Evolutionary conservation across 2,888 invertebrate genomes (phyloP).

Genomic region (Gryllus longicercus): DNA sequence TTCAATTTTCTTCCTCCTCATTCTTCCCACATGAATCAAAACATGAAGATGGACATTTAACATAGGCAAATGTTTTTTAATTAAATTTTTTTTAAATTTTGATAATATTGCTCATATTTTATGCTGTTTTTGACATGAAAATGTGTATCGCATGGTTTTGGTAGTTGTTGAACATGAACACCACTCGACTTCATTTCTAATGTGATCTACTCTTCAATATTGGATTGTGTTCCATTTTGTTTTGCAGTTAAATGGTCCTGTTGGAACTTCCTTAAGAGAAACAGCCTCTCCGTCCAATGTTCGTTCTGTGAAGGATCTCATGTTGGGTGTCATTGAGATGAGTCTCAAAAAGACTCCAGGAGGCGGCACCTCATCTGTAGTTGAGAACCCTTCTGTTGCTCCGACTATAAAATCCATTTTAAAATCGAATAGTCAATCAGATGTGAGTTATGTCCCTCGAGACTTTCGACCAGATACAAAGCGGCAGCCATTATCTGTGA

Average conservation of each 20-base stretch:
- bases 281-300: slow-evolving; percentile 51
- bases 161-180: too few species aligned
- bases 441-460: neutral
- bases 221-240: neutral
- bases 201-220: too few species aligned
- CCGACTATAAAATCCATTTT: slow-evolving; percentile 61
- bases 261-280: slow-evolving; percentile 35
- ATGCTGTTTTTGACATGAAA: too few species aligned
- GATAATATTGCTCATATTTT: too few species aligned
- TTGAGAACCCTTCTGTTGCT: slow-evolving; percentile 46
- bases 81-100: too few species aligned
- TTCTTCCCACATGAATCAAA: too few species aligned
- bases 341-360: slow-evolving; percentile 63
- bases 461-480: neutral
- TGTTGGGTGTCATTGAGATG: slow-evolving; percentile 79
- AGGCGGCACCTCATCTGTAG: slow-evolving; percentile 47
- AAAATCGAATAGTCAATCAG: slow-evolving; percentile 51
- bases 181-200: too few species aligned
- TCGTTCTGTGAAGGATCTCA: slow-evolving; percentile 75
- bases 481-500: slow-evolving; percentile 38
- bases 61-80: too few species aligned
- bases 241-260: slow-evolving; percentile 28
- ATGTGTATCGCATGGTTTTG: too few species aligned
- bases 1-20: too few species aligned
- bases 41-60: too few species aligned